phyloP scores from a whole-genome alignment of 2,113 vertebrate species.

The Ranitomeya variabilis region DNA sequence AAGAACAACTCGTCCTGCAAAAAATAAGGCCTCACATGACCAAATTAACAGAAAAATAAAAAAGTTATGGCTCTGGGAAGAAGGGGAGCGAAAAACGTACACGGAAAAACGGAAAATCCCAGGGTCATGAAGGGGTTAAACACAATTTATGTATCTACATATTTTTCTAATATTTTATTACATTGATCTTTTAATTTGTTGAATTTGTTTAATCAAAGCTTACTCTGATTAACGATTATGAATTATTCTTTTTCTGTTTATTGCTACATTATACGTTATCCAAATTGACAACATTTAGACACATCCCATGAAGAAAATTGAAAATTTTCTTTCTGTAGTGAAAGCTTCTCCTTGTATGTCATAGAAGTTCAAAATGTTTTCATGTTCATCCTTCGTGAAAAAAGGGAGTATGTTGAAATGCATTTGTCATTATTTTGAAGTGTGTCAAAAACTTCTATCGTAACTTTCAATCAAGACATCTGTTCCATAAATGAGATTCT shows the following conservation, averaged over 20 bases:
- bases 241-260: not conserved
- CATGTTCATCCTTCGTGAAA: not conserved
- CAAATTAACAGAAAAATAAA: too few species aligned
- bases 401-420: constrained; percentile 12
- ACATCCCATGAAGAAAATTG: not conserved
- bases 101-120: too few species aligned
- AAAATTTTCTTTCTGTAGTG: not conserved
- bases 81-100: too few species aligned
- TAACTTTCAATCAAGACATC: constrained; percentile 35
- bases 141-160: too few species aligned
- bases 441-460: constrained; percentile 30
- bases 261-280: not conserved
- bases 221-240: not conserved
- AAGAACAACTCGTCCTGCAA: too few species aligned
- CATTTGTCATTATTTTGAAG: constrained; percentile 51
- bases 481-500: constrained; percentile 37
- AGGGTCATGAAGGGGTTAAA: too few species aligned
- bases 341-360: not conserved
- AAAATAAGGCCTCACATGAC: too few species aligned
- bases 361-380: not conserved
- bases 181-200: too few species aligned
- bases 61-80: too few species aligned
- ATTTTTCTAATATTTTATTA: too few species aligned
- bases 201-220: too few species aligned
- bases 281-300: not conserved